Evolutionary conservation across 2,113 vertebrate genomes (phyloP).

Genomic region (Odobenus rosmarus): DNA sequence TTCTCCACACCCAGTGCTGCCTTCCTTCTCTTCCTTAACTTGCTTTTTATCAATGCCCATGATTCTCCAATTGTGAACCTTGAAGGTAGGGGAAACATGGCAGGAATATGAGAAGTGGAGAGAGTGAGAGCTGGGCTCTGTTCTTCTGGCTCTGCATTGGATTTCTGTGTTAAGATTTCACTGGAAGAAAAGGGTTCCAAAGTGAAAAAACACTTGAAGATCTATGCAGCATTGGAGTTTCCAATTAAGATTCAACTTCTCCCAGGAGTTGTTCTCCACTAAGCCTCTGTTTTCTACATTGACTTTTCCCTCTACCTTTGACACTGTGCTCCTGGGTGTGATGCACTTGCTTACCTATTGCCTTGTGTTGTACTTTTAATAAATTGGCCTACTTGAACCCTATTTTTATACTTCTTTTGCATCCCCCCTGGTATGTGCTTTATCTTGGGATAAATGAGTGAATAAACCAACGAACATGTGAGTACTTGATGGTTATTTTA

Average conservation of each 20-base stretch:
- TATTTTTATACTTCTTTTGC: background rate
- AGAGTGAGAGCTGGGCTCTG: background rate
- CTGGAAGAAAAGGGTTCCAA: background rate
- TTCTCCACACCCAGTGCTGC: background rate
- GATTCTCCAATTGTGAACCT: background rate
- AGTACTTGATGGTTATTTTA: constrained; percentile 22
- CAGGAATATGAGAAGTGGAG: background rate
- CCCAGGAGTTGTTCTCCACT: background rate
- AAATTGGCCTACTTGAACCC: background rate
- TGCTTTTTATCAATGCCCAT: background rate
- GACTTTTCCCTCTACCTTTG: background rate
- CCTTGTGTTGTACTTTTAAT: background rate
- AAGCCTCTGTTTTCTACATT: background rate
- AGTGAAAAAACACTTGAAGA: background rate
- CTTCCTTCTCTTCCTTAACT: background rate
- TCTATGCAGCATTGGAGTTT: background rate
- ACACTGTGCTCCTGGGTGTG: background rate
- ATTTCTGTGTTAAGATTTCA: background rate
- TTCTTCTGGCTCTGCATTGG: background rate
- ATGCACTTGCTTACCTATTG: background rate
- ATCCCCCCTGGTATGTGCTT: background rate
- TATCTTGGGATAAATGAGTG: constrained; percentile 49
- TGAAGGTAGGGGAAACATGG: background rate
- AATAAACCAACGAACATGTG: background rate
- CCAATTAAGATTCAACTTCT: background rate